Conservation (phyloP, 2,797 vertebrate species). For the Chrosomus eos region DNA sequence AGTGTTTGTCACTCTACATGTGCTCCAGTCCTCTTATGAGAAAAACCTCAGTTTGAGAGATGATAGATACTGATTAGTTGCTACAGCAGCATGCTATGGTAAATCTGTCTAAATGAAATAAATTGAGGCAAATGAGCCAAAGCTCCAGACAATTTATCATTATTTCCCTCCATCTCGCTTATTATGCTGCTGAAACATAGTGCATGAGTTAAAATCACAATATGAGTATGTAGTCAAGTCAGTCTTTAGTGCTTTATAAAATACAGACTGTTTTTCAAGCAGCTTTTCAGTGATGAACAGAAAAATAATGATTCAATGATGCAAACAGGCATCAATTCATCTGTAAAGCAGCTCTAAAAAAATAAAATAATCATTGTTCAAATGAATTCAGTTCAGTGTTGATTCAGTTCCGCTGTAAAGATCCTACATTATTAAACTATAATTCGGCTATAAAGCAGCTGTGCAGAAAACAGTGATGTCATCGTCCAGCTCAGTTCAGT, state of each 20-base stretch:
- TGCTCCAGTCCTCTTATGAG: not conserved
- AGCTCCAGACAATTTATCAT: slow-evolving; percentile 19
- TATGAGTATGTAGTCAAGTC: not conserved
- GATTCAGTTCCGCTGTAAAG: not conserved
- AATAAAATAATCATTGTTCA: not conserved
- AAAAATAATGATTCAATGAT: not conserved
- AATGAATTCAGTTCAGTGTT: not conserved
- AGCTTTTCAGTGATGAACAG: not conserved
- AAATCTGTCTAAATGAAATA: slow-evolving; percentile 28
- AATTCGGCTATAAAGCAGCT: not conserved
- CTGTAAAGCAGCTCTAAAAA: not conserved
- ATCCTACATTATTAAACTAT: not conserved
- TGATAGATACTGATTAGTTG: slow-evolving; percentile 19
- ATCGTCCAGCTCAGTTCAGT: not conserved
- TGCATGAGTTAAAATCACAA: slow-evolving; percentile 50
- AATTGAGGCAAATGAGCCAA: slow-evolving; percentile 24
- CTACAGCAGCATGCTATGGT: not conserved
- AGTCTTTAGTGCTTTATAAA: not conserved
- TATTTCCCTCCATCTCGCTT: slow-evolving; percentile 45
- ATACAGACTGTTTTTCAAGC: not conserved
- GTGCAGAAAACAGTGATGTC: not conserved
- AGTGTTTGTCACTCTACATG: not conserved
- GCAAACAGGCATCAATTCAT: not conserved
- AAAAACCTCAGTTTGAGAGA: not conserved
- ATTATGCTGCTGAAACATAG: slow-evolving; percentile 60